Percentiles rank a stretch among this genome's conserved stretches.
Evolutionary conservation across 1,140 invertebrate genomes (phyloP).

Genomic region (Globodera rostochiensis): DNA sequence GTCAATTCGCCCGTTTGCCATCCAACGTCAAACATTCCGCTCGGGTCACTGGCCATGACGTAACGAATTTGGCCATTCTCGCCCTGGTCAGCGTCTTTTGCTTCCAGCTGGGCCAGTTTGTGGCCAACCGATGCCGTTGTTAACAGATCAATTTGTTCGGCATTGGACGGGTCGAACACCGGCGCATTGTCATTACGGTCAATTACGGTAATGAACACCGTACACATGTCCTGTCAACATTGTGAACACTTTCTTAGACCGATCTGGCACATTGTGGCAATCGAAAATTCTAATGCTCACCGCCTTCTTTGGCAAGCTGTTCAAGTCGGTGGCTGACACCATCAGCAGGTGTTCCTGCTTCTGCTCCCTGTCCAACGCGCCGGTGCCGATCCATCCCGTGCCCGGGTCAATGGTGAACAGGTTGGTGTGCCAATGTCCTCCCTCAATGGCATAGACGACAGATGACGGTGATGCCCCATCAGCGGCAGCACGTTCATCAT

Average conservation of each 20-base stretch:
- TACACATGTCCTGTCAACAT: constrained; percentile 45
- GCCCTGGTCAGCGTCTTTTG: constrained; percentile 43
- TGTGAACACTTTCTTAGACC: neutral
- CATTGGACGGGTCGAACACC: constrained; percentile 21
- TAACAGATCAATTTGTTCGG: constrained; percentile 21
- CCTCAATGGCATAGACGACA: constrained; percentile 27
- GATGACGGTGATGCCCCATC: neutral
- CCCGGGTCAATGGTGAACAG: constrained; percentile 43
- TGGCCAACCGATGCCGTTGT: constrained; percentile 19
- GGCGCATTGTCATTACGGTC: constrained; percentile 45
- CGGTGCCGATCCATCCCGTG: constrained; percentile 41
- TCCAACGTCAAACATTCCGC: constrained; percentile 41
- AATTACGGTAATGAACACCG: constrained; percentile 33
- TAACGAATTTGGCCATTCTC: constrained; percentile 41
- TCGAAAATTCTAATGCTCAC: constrained; percentile 19
- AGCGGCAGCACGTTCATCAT: neutral
- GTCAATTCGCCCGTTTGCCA: constrained; percentile 44
- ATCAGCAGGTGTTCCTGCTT: constrained; percentile 45
- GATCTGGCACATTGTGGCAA: neutral
- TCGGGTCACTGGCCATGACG: constrained; percentile 32
- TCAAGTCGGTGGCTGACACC: constrained; percentile 46
- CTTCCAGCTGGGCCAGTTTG: constrained; percentile 31
- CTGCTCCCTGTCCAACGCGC: constrained; percentile 42
- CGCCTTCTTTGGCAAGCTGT: constrained; percentile 43
- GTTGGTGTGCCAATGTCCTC: neutral